A percentile compares a stretch with the other conserved stretches of the same genome.
Evolutionary conservation across 2,113 vertebrate genomes (phyloP).

Genomic region (Tragelaphus strepsiceros): DNA sequence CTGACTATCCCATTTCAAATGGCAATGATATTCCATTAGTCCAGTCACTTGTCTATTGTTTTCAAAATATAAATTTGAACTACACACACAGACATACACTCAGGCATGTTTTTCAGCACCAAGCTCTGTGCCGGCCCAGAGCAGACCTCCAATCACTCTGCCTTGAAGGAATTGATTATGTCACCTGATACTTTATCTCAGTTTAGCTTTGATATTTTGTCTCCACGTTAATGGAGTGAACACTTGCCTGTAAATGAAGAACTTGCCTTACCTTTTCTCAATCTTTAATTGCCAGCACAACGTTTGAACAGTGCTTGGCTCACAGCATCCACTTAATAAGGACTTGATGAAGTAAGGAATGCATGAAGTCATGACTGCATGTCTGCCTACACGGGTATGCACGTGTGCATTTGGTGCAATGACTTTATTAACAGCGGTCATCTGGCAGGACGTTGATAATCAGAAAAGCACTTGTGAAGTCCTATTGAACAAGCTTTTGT

Average conservation of each 20-base stretch:
- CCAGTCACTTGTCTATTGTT: not conserved
- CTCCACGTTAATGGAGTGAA: not conserved
- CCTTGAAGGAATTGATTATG: accelerated
- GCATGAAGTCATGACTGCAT: accelerated
- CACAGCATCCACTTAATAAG: not conserved
- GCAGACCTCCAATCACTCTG: accelerated
- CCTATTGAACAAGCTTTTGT: not conserved
- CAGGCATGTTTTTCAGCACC: not conserved
- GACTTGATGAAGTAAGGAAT: not conserved
- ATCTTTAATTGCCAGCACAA: not conserved
- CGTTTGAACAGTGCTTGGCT: accelerated
- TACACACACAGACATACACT: not conserved
- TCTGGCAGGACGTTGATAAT: not conserved
- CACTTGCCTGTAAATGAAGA: not conserved
- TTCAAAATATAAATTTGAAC: not conserved
- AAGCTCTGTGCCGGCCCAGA: not conserved
- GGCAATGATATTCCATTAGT: accelerated
- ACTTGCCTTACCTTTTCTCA: too few species aligned
- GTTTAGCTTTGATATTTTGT: not conserved
- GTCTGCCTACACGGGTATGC: accelerated
- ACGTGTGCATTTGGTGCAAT: accelerated
- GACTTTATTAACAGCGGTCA: not conserved
- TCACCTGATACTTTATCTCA: not conserved
- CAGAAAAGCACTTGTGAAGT: not conserved
- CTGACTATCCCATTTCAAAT: not conserved